Conservation (phyloP, 2,113 vertebrate genomes). For the Poeciliopsis turrubarensis region DNA sequence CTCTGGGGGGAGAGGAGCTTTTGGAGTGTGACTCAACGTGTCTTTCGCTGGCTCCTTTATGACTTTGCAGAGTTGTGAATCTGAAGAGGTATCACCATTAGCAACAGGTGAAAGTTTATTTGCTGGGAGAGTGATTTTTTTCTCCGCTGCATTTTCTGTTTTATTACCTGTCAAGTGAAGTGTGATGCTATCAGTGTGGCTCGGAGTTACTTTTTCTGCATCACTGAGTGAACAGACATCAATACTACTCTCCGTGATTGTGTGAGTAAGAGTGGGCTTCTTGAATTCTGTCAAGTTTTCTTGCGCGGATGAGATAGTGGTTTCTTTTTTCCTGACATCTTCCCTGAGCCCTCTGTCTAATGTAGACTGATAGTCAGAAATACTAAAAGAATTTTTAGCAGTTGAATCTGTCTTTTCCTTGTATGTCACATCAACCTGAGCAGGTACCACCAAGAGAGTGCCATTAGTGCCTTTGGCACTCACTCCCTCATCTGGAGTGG, state of each 20-base stretch:
- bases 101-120: constrained; percentile 19
- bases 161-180: neutral
- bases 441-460: neutral
- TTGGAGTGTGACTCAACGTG: constrained; percentile 28
- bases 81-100: constrained; percentile 23
- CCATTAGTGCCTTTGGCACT: constrained; percentile 27
- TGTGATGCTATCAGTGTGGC: neutral
- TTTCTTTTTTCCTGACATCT: neutral
- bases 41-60: constrained; percentile 18
- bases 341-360: neutral
- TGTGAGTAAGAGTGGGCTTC: neutral
- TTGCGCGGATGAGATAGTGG: constrained; percentile 7
- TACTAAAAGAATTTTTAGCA: constrained; percentile 1
- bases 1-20: constrained; percentile 17
- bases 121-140: neutral
- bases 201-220: constrained; percentile 4
- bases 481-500: constrained; percentile 16
- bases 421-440: neutral
- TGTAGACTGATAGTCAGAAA: constrained; percentile 22
- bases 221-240: constrained; percentile 8
- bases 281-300: constrained; percentile 4
- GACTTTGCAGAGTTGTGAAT: neutral
- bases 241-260: neutral
- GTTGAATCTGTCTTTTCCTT: neutral
- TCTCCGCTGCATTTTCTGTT: constrained; percentile 13